phyloP scores from a whole-genome alignment of 2,113 vertebrate genomes.

The Apteryx owenii region DNA sequence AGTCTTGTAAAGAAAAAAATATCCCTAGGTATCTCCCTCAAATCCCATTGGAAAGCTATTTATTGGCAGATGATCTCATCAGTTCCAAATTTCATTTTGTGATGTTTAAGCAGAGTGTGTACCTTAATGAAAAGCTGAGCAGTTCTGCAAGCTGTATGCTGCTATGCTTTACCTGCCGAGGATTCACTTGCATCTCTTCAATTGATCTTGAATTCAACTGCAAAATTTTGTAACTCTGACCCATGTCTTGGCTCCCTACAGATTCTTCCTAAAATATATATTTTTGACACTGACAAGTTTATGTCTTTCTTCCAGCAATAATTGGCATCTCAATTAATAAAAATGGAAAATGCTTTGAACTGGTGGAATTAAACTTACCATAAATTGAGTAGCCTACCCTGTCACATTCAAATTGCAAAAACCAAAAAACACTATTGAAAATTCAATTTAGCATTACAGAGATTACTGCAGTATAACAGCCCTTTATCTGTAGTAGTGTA shows the following conservation, averaged over 20 bases:
- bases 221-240: neutral
- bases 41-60: neutral
- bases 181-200: neutral
- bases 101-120: neutral
- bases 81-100: neutral
- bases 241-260: neutral
- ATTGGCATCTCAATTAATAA: conserved; percentile 59
- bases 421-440: conserved; percentile 60
- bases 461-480: conserved; percentile 69
- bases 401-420: conserved; percentile 66
- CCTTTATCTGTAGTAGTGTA: conserved; percentile 75
- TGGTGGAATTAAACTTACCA: conserved; percentile 63
- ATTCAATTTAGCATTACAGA: conserved; percentile 77
- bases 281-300: neutral
- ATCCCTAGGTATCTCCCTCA: neutral
- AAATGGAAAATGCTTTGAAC: conserved; percentile 28
- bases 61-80: neutral
- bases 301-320: neutral
- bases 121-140: neutral
- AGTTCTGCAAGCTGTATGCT: neutral
- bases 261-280: neutral
- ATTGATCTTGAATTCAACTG: neutral
- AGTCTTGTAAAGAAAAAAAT: neutral
- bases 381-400: conserved; percentile 57
- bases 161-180: neutral